Percentiles rank a stretch among this genome's conserved stretches.
phyloP scores from a whole-genome alignment of 2,113 vertebrate genomes.

The Todiramphus saurophagus region DNA sequence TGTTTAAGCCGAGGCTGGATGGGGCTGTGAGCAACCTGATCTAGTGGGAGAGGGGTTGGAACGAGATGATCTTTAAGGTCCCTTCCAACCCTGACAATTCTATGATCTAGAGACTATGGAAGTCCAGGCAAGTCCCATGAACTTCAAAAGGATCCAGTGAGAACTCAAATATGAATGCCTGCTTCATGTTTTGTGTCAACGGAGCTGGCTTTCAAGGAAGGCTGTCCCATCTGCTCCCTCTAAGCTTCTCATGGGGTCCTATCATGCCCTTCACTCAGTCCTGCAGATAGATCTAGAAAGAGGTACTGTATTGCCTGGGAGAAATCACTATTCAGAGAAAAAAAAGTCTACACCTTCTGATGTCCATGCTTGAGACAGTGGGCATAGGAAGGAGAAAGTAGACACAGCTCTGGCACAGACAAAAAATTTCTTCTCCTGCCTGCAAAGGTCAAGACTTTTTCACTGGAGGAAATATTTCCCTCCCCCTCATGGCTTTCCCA shows the following conservation, averaged over 20 bases:
- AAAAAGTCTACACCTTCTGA: neutral
- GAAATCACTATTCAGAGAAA: neutral
- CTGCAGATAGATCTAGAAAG: neutral
- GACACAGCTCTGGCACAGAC: neutral
- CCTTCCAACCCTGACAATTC: too few relatives aligned
- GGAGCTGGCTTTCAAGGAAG: neutral
- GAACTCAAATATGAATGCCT: neutral
- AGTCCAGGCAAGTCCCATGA: neutral
- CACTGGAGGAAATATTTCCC: neutral
- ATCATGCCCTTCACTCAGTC: too few relatives aligned
- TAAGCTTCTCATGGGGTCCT: neutral
- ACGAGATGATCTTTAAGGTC: too few relatives aligned
- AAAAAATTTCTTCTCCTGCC: neutral
- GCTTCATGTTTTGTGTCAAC: neutral
- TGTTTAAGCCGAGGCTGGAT: too few relatives aligned
- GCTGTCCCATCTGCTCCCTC: neutral
- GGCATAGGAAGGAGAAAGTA: neutral
- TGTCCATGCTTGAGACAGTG: neutral
- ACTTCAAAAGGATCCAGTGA: neutral
- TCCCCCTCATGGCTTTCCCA: neutral
- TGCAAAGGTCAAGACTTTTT: neutral
- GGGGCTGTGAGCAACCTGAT: too few relatives aligned
- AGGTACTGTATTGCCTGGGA: neutral
- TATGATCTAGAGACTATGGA: neutral
- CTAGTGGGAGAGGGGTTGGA: too few relatives aligned